Evolutionary conservation across 1,140 invertebrate genomes (phyloP).

Genomic region (Drosophila kurseongensis): DNA sequence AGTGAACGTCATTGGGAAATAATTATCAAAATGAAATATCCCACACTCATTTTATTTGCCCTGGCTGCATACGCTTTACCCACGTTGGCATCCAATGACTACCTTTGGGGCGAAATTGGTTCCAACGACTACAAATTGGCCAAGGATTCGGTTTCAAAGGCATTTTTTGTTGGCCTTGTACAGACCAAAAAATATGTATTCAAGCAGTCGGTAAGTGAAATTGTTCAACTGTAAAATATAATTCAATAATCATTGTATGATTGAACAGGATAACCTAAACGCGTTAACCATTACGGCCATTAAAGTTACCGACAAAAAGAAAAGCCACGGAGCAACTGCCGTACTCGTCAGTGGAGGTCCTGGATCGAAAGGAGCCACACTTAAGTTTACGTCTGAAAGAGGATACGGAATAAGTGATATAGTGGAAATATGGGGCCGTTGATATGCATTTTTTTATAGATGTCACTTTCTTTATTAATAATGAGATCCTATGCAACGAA

Average conservation of each 20-base stretch:
- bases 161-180: conserved; percentile 63
- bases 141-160: conserved; percentile 67
- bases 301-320: conserved; percentile 61
- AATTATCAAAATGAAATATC: conserved; percentile 12
- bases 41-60: conserved; percentile 3
- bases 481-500: neutral
- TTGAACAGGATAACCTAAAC: conserved; percentile 54
- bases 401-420: conserved; percentile 65
- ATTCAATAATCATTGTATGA: neutral
- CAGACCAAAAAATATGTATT: conserved; percentile 67
- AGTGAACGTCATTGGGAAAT: conserved; percentile 9
- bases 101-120: conserved; percentile 63
- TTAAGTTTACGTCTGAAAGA: conserved; percentile 59
- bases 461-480: neutral
- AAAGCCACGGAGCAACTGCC: conserved; percentile 61
- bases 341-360: conserved; percentile 56
- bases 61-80: conserved; percentile 31
- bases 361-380: conserved; percentile 73
- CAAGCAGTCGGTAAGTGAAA: conserved; percentile 57
- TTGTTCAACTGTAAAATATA: neutral
- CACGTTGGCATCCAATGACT: conserved; percentile 48
- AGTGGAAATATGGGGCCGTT: conserved; percentile 74
- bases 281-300: conserved; percentile 74
- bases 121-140: conserved; percentile 63
- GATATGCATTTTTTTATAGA: neutral